Evolutionary conservation across 2,113 vertebrate genomes (phyloP).

Genomic region (Albula glossodonta): DNA sequence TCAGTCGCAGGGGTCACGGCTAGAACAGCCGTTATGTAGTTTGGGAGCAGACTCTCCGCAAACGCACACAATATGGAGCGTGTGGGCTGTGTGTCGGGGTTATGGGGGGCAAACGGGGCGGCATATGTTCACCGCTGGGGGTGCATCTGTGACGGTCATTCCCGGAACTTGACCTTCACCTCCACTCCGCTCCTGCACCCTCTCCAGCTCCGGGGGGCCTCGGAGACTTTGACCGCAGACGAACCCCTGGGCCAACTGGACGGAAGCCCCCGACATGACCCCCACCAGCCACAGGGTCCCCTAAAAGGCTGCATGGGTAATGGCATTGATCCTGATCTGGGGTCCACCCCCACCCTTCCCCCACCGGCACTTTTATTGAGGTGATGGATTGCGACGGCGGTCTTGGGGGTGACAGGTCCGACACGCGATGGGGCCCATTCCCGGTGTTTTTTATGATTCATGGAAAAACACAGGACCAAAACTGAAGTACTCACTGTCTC

Average conservation of each 20-base stretch:
- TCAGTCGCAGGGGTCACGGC: slow-evolving; percentile 39
- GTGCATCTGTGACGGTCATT: slow-evolving; percentile 65
- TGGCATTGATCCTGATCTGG: slow-evolving; percentile 66
- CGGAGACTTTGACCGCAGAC: neutral
- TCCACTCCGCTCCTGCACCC: slow-evolving; percentile 34
- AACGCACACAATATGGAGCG: slow-evolving; percentile 26
- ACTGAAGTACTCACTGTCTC: no score
- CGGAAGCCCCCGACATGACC: neutral
- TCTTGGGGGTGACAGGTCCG: slow-evolving; percentile 28
- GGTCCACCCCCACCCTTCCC: neutral
- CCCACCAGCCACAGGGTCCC: neutral
- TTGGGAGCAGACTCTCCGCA: slow-evolving; percentile 48
- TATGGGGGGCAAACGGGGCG: slow-evolving; percentile 56
- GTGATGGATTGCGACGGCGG: slow-evolving; percentile 33
- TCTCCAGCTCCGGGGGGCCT: slow-evolving; percentile 16
- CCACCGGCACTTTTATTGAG: slow-evolving; percentile 24
- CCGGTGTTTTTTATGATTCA: slow-evolving; percentile 67
- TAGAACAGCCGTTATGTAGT: slow-evolving; percentile 48
- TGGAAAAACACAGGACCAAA: slow-evolving; percentile 47
- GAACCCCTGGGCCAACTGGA: neutral
- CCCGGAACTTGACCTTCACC: slow-evolving; percentile 68
- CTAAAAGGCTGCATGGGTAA: slow-evolving; percentile 53
- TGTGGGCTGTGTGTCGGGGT: slow-evolving; percentile 51
- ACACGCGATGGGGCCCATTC: slow-evolving; percentile 33
- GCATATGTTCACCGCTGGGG: slow-evolving; percentile 57